Evolutionary conservation across 2,797 vertebrate genomes (phyloP), one percentile per base, ranked within the genome.

Genomic region (Crotalus adamanteus): DNA sequence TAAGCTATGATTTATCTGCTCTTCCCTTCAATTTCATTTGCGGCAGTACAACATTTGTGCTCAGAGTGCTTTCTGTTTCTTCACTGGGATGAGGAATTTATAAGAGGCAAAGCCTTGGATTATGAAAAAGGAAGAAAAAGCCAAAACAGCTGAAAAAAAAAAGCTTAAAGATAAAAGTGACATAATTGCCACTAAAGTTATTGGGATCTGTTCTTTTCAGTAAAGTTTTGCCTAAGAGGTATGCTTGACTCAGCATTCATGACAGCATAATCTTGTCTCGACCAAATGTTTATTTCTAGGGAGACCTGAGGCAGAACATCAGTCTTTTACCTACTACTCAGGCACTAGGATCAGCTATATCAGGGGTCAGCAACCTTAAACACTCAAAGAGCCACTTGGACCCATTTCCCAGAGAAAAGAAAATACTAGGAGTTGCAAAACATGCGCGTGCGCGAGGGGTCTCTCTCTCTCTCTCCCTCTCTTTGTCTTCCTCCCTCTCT

Each of bases 51-150:
- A 47, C 31, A 85, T 85, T 83, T 92, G 57, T 47, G 37, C 73
- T 83, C 73, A 83, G 73, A 83, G 47, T 47, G 73, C 73, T 63
- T 90, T 92, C 42, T 55, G 63, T 86, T 90, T 86, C 56, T 47
- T 78, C 47, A 65, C 37, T 85, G 26, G 55, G 42, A 65, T 22
- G 73, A 86, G 2, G n/a, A 42, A 42, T 55, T 2, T n/a, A 1
- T 61, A 28, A 55, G 18, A 55, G 73, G 4, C 78, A 13, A 83
- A 89, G 47, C 22, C n/a, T 92, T 85, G 61, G 26, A 37, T n/a
- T 37, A 55, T 85, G 22, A 60, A 83, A 83, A 83, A 25, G 73
- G 73, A 12, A 83, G 73, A 25, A 83, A 83, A 83, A 83, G 73
- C 9, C 8, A 83, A 83, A 83, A 20, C 9, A 25, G 22, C 73